Evolutionary conservation across 2,888 invertebrate species (phyloP), one percentile per base, ranked within the genome.

Genomic region (Heliconius ethilla): DNA sequence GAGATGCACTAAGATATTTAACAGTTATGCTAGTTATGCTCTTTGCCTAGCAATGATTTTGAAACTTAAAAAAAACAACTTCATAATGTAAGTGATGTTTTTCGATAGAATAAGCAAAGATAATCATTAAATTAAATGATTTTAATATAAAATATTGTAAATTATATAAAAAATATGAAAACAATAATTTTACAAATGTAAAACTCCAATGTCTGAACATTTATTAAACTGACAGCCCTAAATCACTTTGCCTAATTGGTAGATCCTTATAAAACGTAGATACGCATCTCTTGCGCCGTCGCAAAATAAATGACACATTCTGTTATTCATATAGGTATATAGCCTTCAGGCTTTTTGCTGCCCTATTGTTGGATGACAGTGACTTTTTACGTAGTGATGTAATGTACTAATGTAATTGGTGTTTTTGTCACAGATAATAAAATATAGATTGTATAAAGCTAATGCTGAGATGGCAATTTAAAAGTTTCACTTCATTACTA

Each of bases 161-260:
- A 63, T 18, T 1, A 25, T 10, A 11, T 25, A 11, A n/a, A 25
- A 62, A 25, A 13, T n/a, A 62, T 62, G 13, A 25, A n/a, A 63
- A 27, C 1, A 18, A 29, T n/a, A 45, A 18, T n/a, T 75, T 22
- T 0, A 1, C 3, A 15, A 74, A 63, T 73, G 11, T 27, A 25
- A 33, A 45, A 29, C 15, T 40, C 1, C 29, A 22, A 2, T 18
- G 22, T 51, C 51, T 9, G 0, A 33, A 18, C 29, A 55, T 27
- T 59, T 72, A 72, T 29, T 11, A 29, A 15, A 18, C 11, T 81
- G 83, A 27, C 88, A 91, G 81, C 91, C 89, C 90, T 92, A 88
- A 82, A 84, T 84, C 83, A 83, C 87, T 89, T 89, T 88, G 85
- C 86, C 91, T 92, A 92, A 92, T 92, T 92, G 91, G 90, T 90